Evolutionary conservation across 2,113 vertebrate species (phyloP).

Genomic region (Cyanistes caeruleus): DNA sequence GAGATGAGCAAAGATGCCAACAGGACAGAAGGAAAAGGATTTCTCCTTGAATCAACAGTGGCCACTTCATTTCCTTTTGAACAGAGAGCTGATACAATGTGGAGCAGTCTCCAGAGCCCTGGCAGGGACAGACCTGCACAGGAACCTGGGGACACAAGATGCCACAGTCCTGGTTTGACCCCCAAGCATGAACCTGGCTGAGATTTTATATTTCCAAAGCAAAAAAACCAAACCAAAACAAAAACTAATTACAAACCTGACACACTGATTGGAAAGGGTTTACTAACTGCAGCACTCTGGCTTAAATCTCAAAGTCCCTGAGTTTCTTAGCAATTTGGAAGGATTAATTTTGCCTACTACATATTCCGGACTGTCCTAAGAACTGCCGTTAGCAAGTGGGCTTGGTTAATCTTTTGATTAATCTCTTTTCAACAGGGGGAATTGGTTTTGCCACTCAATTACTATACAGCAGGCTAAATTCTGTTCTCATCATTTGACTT

Average conservation of each 20-base stretch:
- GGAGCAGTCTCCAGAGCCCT: neutral
- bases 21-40: neutral
- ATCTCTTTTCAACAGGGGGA: constrained; percentile 50
- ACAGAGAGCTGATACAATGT: rapidly evolving
- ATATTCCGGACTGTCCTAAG: constrained; percentile 8
- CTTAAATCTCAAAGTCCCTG: constrained; percentile 13
- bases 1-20: neutral
- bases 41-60: neutral
- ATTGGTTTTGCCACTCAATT: constrained; percentile 61
- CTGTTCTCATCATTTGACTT: constrained; percentile 21
- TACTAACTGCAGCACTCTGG: neutral
- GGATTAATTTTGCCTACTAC: constrained; percentile 53
- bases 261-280: neutral
- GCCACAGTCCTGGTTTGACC: neutral
- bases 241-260: neutral
- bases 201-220: neutral
- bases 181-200: neutral
- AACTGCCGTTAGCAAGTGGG: neutral
- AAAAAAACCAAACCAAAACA: neutral
- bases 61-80: neutral
- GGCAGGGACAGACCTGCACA: neutral
- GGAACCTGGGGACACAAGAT: neutral
- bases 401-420: constrained; percentile 65
- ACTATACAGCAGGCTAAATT: constrained; percentile 39
- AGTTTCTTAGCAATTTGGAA: constrained; percentile 56